phyloP scores from a whole-genome alignment of 2,888 invertebrate genomes.

The Romanomermis culicivorax region DNA sequence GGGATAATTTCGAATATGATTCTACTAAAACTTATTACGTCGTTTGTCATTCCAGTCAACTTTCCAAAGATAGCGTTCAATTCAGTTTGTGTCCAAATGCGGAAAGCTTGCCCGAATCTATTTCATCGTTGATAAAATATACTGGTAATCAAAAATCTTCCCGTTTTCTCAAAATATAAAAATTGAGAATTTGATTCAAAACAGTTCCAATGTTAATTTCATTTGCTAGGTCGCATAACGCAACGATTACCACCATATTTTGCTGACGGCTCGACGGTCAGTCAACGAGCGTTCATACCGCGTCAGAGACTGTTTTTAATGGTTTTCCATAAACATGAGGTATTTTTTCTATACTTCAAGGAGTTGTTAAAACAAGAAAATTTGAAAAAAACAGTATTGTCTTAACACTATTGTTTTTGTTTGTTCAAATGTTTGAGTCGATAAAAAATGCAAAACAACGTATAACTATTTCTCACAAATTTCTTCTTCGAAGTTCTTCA shows the following conservation, averaged over 20 bases:
- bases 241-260: slow-evolving; percentile 1
- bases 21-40: neutral
- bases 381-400: too few relatives aligned
- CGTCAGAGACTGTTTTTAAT: slow-evolving; percentile 44
- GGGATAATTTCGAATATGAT: neutral
- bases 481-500: too few relatives aligned
- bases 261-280: neutral
- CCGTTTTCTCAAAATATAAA: too few relatives aligned
- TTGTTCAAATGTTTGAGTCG: too few relatives aligned
- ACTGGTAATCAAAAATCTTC: too few relatives aligned
- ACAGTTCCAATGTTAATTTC: too few relatives aligned
- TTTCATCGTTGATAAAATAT: neutral
- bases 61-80: neutral
- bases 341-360: neutral
- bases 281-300: slow-evolving; percentile 36
- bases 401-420: too few relatives aligned
- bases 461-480: too few relatives aligned
- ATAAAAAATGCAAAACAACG: too few relatives aligned
- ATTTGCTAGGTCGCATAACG: neutral
- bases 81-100: neutral
- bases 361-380: too few relatives aligned
- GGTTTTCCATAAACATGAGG: neutral
- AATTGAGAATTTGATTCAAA: too few relatives aligned
- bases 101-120: neutral
- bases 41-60: neutral